A percentile compares a stretch with the other conserved stretches of the same genome.
Evolutionary conservation across 2,888 invertebrate genomes (phyloP).

Genomic region (Pyrgus malvae): DNA sequence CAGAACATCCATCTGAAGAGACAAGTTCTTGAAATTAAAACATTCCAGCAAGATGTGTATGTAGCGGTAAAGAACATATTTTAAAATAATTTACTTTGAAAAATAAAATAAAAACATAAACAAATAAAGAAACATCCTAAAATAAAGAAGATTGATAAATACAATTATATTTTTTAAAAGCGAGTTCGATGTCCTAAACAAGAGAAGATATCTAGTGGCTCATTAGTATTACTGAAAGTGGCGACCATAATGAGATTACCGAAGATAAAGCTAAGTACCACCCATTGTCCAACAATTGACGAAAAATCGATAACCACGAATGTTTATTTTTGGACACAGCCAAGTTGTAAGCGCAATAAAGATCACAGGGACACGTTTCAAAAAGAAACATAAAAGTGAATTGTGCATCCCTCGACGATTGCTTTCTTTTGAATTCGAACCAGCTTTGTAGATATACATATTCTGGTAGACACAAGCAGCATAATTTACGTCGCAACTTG

Average conservation of each 20-base stretch:
- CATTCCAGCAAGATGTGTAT: too few relatives aligned
- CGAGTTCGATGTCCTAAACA: background rate
- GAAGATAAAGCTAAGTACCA: background rate
- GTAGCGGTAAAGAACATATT: too few relatives aligned
- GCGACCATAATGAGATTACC: background rate
- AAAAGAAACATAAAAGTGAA: conserved; percentile 18
- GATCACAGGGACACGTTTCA: conserved; percentile 10
- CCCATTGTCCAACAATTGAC: background rate
- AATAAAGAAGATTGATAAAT: too few relatives aligned
- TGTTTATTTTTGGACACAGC: conserved; percentile 3
- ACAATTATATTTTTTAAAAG: too few relatives aligned
- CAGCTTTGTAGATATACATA: conserved; percentile 18
- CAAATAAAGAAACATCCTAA: too few relatives aligned
- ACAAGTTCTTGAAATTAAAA: too few relatives aligned
- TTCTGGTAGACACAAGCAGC: too few relatives aligned
- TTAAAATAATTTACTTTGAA: too few relatives aligned
- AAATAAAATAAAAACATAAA: too few relatives aligned
- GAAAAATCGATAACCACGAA: background rate
- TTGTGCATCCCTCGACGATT: conserved; percentile 12
- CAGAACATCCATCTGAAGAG: too few relatives aligned
- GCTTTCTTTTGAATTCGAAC: conserved; percentile 7
- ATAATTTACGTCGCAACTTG: too few relatives aligned
- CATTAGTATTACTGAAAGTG: background rate
- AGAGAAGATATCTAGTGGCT: too few relatives aligned
- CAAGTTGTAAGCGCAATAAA: conserved; percentile 7